Evolutionary conservation across 2,797 vertebrate species (phyloP).

Genomic region (Ataeniobius toweri): DNA sequence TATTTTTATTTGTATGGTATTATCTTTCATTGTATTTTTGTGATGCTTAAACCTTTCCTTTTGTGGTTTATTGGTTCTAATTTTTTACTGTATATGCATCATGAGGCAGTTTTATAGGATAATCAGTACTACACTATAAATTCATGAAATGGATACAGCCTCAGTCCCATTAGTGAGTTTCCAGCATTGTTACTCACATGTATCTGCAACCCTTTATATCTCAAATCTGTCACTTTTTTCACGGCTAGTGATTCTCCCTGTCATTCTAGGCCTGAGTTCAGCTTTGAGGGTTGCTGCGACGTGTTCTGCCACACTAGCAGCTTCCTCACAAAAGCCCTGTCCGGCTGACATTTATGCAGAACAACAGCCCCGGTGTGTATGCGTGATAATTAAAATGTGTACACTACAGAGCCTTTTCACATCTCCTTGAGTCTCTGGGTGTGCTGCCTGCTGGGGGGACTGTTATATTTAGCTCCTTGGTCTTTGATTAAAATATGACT

Average conservation of each 20-base stretch:
- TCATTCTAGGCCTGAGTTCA: slow-evolving; percentile 48
- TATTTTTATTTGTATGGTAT: background rate
- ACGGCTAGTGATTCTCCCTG: slow-evolving; percentile 17
- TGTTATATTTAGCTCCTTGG: slow-evolving; percentile 74
- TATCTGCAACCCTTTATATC: slow-evolving; percentile 5
- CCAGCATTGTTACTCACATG: background rate
- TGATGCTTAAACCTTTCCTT: background rate
- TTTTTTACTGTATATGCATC: background rate
- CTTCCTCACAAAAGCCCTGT: slow-evolving; percentile 35
- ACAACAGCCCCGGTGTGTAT: slow-evolving; percentile 44
- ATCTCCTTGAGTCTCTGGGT: slow-evolving; percentile 48
- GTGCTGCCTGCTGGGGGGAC: slow-evolving; percentile 43
- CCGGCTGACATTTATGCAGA: slow-evolving; percentile 62
- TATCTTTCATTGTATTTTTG: background rate
- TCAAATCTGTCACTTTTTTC: background rate
- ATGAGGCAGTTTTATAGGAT: background rate
- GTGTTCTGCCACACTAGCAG: slow-evolving; percentile 42
- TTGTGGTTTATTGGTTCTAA: background rate
- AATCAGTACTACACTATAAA: background rate
- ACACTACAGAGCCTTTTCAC: slow-evolving; percentile 49
- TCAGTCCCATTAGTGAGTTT: background rate
- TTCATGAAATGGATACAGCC: background rate
- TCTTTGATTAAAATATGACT: slow-evolving; percentile 79
- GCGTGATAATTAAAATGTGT: slow-evolving; percentile 67
- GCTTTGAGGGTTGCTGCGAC: slow-evolving; percentile 52